Conservation (phyloP, 2,888 invertebrate species). For the Noctua janthina region DNA sequence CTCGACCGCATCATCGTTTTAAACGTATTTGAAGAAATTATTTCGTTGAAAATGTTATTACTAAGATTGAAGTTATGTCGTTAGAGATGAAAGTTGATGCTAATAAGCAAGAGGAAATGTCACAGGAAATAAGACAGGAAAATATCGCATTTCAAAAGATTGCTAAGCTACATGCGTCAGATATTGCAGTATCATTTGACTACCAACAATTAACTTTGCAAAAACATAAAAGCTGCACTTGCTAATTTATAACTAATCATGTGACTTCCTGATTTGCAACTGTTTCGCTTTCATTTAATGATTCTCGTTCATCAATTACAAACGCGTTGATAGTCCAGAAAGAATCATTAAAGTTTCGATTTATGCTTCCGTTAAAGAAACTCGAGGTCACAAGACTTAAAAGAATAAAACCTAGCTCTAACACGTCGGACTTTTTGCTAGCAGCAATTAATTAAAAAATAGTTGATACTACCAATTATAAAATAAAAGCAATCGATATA, state of each 20-base stretch:
- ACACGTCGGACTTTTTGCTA: slow-evolving; percentile 41
- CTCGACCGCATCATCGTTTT: slow-evolving; percentile 56
- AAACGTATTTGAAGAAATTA: slow-evolving; percentile 20
- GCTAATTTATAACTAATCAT: slow-evolving; percentile 9
- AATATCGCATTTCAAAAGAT: slow-evolving; percentile 25
- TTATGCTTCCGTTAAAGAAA: slow-evolving; percentile 29
- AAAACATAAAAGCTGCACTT: slow-evolving; percentile 7
- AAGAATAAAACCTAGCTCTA: slow-evolving; percentile 13
- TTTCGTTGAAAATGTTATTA: slow-evolving; percentile 12
- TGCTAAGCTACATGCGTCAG: slow-evolving; percentile 14
- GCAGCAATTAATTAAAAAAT: slow-evolving; percentile 31
- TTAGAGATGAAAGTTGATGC: slow-evolving; percentile 42
- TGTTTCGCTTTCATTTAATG: slow-evolving; percentile 33
- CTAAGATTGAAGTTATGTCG: slow-evolving; percentile 12
- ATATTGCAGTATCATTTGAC: slow-evolving; percentile 1
- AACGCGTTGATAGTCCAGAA: slow-evolving; percentile 31
- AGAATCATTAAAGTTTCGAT: slow-evolving; percentile 18
- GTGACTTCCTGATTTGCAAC: slow-evolving; percentile 36
- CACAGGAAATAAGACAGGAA: slow-evolving; percentile 17
- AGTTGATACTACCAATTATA: slow-evolving; percentile 16
- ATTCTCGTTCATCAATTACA: slow-evolving; percentile 4
- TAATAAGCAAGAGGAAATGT: slow-evolving; percentile 21
- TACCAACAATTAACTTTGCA: slow-evolving; percentile 19
- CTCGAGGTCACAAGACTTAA: slow-evolving; percentile 6
- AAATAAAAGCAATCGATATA: slow-evolving; percentile 46